phyloP scores from a whole-genome alignment of 2,888 invertebrate genomes.

The Philhelius pedissequus region DNA sequence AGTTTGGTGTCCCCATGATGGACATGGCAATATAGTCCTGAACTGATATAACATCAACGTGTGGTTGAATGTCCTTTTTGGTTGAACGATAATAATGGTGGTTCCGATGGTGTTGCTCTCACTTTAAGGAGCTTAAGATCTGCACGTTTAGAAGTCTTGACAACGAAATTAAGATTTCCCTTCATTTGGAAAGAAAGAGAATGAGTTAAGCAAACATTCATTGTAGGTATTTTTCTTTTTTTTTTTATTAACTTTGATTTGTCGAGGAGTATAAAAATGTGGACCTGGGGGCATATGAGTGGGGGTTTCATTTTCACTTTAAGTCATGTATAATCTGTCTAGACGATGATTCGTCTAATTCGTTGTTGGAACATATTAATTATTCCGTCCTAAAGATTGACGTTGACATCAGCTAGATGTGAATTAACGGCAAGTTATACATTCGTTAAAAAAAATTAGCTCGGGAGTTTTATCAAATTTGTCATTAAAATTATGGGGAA shows the following conservation, averaged over 20 bases:
- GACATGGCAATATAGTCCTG: neutral
- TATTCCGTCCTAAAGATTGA: slow-evolving; percentile 1
- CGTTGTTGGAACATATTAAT: neutral
- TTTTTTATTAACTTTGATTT: neutral
- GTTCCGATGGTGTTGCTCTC: slow-evolving; percentile 16
- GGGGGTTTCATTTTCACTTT: neutral
- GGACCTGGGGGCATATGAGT: neutral
- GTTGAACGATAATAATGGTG: slow-evolving; percentile 51
- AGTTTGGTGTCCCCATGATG: slow-evolving; percentile 33
- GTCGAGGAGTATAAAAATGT: neutral
- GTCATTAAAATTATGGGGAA: no score
- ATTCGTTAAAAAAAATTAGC: no score
- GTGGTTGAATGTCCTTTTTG: slow-evolving; percentile 27
- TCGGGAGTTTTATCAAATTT: no score
- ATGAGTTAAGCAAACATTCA: neutral
- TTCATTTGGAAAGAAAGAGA: neutral
- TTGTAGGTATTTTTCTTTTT: neutral
- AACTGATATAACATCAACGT: neutral
- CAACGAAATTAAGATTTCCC: slow-evolving; percentile 44
- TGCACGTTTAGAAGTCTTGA: neutral
- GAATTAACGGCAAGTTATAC: no score
- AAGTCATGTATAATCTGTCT: slow-evolving; percentile 16
- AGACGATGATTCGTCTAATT: slow-evolving; percentile 1
- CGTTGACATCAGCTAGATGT: neutral
- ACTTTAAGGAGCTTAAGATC: slow-evolving; percentile 40